These are phyloP conservation scores for Petrocephalus zakoni DNA, from an alignment of 2,113 vertebrate genomes.

Conservation along the genomic window DNA sequence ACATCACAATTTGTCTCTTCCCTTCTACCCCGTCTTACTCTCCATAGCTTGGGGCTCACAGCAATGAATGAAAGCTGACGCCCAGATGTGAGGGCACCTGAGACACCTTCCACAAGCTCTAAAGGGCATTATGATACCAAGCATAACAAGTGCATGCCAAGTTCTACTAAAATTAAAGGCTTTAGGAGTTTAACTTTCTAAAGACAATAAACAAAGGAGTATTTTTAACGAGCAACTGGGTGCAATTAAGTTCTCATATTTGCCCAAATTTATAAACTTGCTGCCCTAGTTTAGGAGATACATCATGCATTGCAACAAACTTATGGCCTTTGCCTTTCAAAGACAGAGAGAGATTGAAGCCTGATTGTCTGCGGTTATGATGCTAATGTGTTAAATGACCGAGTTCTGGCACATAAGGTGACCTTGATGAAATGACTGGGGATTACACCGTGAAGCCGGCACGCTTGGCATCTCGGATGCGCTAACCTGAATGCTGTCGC, in stretches of 20 bases:
- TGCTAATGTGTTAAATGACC: neutral
- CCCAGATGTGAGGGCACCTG: neutral
- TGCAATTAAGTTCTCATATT: neutral
- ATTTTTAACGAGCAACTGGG: neutral
- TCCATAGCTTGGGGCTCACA: neutral
- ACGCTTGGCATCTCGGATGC: neutral
- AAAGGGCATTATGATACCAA: neutral
- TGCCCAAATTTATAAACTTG: neutral
- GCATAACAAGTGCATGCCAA: neutral
- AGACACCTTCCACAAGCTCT: neutral
- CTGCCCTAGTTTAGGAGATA: neutral
- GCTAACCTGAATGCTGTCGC: slow-evolving; percentile 89
- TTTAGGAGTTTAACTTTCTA: neutral
- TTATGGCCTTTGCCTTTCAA: neutral
- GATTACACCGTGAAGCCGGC: neutral
- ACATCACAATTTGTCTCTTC: no score
- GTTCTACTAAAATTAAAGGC: neutral
- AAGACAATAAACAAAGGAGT: neutral
- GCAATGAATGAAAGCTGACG: neutral
- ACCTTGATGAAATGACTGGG: neutral
- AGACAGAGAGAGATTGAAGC: neutral
- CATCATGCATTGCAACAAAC: neutral
- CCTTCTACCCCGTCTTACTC: no score
- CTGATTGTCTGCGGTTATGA: neutral
- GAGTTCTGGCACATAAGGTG: neutral